These are phyloP conservation scores for Fragum whitleyi DNA, from an alignment of 2,888 invertebrate genomes.

Conservation along the genomic window DNA sequence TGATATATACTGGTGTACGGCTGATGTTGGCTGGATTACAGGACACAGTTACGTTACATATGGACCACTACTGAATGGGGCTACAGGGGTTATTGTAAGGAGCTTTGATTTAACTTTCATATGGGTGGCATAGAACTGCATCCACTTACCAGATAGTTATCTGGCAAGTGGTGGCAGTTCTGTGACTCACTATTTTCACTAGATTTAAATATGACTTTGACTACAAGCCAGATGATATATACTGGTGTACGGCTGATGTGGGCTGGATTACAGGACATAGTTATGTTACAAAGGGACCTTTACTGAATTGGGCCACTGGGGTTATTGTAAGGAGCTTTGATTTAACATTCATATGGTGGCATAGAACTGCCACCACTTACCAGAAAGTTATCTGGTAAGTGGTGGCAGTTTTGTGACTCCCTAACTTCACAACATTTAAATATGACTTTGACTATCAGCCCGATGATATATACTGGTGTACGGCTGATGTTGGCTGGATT, in stretches of 20 bases:
- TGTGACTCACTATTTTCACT: too few species aligned
- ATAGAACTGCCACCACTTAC: too few species aligned
- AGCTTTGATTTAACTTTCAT: too few species aligned
- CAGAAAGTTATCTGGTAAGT: too few species aligned
- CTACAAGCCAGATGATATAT: constrained; percentile 85
- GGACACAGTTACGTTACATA: constrained; percentile 90
- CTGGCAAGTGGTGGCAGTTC: too few species aligned
- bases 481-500: constrained; percentile 89
- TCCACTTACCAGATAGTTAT: too few species aligned
- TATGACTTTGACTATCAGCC: constrained; percentile 93
- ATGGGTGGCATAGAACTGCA: too few species aligned
- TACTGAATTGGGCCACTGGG: constrained; percentile 96
- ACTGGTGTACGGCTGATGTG: constrained; percentile 86
- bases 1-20: constrained; percentile 86
- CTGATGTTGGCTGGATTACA: constrained; percentile 89
- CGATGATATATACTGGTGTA: constrained; percentile 85
- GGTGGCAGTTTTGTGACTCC: too few species aligned
- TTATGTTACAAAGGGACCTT: constrained; percentile 94
- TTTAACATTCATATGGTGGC: too few species aligned
- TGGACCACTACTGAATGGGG: constrained; percentile 96
- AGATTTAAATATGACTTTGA: constrained; percentile 98
- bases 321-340: constrained; percentile 94
- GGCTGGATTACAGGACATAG: constrained; percentile 90
- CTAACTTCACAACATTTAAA: constrained; percentile 96
- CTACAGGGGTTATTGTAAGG: constrained; percentile 96